Conservation (phyloP, 2,113 vertebrate genomes). For the Gallinago jamesoni region DNA sequence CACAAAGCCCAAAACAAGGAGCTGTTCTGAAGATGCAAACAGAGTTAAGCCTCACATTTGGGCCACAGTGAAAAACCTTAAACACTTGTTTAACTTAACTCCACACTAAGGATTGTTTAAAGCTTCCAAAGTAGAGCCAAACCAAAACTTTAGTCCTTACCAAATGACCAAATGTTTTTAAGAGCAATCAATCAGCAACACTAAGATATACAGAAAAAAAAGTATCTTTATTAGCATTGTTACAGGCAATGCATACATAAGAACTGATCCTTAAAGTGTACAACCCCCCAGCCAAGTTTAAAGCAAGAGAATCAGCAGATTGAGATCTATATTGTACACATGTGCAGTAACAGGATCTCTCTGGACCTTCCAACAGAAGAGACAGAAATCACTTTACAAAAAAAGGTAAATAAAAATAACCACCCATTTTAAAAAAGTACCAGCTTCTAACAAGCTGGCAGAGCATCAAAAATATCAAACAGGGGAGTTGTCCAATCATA, state of each 20-base stretch:
- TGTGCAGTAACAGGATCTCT: slow-evolving; percentile 72
- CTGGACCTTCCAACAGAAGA: slow-evolving; percentile 70
- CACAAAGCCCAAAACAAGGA: background rate
- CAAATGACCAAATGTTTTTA: background rate
- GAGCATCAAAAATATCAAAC: slow-evolving; percentile 52
- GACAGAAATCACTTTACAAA: slow-evolving; percentile 74
- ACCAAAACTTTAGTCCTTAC: background rate
- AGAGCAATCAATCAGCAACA: background rate
- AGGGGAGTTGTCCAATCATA: slow-evolving; percentile 45
- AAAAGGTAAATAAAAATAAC: slow-evolving; percentile 74
- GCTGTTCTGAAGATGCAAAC: background rate
- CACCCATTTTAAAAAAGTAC: slow-evolving; percentile 75
- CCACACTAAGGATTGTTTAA: background rate
- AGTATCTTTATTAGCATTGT: slow-evolving; percentile 84
- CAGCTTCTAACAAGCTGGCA: slow-evolving; percentile 57
- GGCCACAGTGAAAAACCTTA: background rate
- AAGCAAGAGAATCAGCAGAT: slow-evolving; percentile 70
- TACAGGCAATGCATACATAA: slow-evolving; percentile 76
- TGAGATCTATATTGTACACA: slow-evolving; percentile 68
- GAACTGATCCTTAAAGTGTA: slow-evolving; percentile 73
- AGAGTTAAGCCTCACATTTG: background rate
- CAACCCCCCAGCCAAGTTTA: slow-evolving; percentile 73
- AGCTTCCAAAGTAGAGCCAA: background rate
- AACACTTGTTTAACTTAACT: background rate
- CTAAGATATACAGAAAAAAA: slow-evolving; percentile 71